Conservation (phyloP, 2,113 vertebrate species). For the Forbesichthys agassizii region DNA sequence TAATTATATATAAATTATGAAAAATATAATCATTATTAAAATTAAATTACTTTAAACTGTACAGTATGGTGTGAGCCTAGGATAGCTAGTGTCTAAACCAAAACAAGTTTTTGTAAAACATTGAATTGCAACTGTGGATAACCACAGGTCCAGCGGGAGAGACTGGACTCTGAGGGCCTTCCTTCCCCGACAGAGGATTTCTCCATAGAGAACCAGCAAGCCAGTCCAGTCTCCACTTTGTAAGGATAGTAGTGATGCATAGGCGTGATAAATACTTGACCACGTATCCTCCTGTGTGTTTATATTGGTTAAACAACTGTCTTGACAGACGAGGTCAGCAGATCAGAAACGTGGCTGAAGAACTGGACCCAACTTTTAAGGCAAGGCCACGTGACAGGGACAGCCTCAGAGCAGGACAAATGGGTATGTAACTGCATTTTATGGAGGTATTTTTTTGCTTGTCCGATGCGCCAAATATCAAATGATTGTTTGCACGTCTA, state of each 20-base stretch:
- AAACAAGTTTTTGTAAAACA: neutral
- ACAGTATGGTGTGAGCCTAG: too few species aligned
- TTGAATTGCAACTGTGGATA: neutral
- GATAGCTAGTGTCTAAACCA: too few species aligned
- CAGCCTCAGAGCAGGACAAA: constrained; percentile 20
- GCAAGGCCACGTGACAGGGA: constrained; percentile 49
- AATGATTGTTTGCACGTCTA: too few species aligned
- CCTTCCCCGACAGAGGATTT: constrained; percentile 66
- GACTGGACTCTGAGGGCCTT: constrained; percentile 69
- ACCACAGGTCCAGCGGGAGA: constrained; percentile 60
- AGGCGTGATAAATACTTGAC: neutral
- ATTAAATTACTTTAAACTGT: too few species aligned
- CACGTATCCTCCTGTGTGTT: neutral
- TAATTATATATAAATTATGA: too few species aligned
- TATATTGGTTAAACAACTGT: neutral
- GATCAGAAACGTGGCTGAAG: constrained; percentile 75
- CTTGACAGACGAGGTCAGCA: constrained; percentile 52
- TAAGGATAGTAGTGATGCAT: constrained; percentile 38
- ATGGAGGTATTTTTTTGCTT: neutral
- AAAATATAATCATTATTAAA: too few species aligned
- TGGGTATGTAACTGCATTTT: constrained; percentile 28
- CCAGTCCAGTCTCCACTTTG: constrained; percentile 48
- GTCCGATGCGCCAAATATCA: neutral
- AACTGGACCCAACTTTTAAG: constrained; percentile 80
- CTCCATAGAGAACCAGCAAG: constrained; percentile 58